Base-by-base conservation (phyloP, 2,797 vertebrate genomes). In the Clarias platycephalus region DNA sequence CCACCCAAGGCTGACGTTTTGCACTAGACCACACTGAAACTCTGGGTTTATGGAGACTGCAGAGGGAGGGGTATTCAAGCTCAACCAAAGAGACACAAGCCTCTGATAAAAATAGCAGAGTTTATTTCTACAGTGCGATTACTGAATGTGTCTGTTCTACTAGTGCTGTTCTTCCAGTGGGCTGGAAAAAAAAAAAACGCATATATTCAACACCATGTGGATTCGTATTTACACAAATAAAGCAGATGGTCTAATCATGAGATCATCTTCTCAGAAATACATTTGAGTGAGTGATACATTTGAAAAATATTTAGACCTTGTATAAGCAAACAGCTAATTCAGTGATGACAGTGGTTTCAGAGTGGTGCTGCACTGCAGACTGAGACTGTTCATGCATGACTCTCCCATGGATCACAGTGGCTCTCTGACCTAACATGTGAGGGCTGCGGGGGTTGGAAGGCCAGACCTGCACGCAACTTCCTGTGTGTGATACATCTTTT, bases 21-120 rank as follows among this genome's bases (percentile, higher is more conserved):
- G 87, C 87, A 72, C 86, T 87, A 84, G 90, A 90, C 91, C 91
- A 93, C 91, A 90, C 90, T 91, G 90, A 92, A 91, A 85, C 90
- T 86, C 75, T 71, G 26, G 67, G 62, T 71, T 24, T 31, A 87
- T 85, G 64, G 37, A 28, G 34, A 83, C 80, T 82, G 72, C 75
- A 20, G 9, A 80, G 62, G 37, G 31, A 88, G 84, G 78, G 37
- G 62, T 68, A 86, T 53, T 83, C 37, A 80, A 83, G 84, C 81
- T 68, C 88, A 89, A 86, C 53, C 66, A 62, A 67, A 72, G 70
- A 85, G 62, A 81, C 71, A 87, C 81, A 70, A 84, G 81, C 74
- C 70, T 81, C 67, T 78, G 84, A 87, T 89, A 89, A 88, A 90
- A 89, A 88, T 90, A 90, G 81, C 80, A 40, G 79, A 87, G 86